A percentile compares a stretch with the other conserved stretches of the same genome.
Conservation (phyloP, 2,797 vertebrate species). For the Bovichtus variegatus region DNA sequence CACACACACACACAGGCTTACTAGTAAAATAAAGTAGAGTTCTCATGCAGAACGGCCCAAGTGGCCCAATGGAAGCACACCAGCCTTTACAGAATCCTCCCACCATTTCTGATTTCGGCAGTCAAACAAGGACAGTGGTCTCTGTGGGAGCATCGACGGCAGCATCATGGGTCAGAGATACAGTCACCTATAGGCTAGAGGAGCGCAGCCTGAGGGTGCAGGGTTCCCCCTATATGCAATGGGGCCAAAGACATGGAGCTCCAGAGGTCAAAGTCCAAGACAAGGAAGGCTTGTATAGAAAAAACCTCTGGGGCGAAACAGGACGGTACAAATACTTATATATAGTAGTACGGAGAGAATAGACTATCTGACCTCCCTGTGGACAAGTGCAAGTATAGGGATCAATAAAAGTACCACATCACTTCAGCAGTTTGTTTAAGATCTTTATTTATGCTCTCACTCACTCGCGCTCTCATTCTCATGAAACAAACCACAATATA, state of each 20-base stretch:
- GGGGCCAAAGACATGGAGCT: not conserved
- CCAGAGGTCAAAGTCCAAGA: conserved; percentile 30
- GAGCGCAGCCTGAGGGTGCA: not conserved
- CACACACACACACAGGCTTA: too few relatives aligned
- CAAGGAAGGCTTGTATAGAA: not conserved
- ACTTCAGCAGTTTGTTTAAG: conserved; percentile 38
- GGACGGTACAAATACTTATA: not conserved
- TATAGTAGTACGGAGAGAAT: too few relatives aligned
- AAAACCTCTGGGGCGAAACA: conserved; percentile 4
- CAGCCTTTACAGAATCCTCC: not conserved
- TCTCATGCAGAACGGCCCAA: too few relatives aligned
- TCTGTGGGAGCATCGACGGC: not conserved
- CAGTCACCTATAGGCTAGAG: not conserved
- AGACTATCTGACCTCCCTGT: conserved; percentile 15
- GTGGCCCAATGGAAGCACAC: not conserved
- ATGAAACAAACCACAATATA: conserved; percentile 76
- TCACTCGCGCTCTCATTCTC: conserved; percentile 56
- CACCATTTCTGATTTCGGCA: not conserved
- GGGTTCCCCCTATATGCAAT: not conserved
- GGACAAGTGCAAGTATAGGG: not conserved
- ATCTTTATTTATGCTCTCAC: conserved; percentile 75
- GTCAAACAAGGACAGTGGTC: not conserved
- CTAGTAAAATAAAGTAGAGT: too few relatives aligned
- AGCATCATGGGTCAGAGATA: not conserved
- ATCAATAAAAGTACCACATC: conserved; percentile 6